phyloP scores from a whole-genome alignment of 2,888 invertebrate genomes.

The Nebria salina region DNA sequence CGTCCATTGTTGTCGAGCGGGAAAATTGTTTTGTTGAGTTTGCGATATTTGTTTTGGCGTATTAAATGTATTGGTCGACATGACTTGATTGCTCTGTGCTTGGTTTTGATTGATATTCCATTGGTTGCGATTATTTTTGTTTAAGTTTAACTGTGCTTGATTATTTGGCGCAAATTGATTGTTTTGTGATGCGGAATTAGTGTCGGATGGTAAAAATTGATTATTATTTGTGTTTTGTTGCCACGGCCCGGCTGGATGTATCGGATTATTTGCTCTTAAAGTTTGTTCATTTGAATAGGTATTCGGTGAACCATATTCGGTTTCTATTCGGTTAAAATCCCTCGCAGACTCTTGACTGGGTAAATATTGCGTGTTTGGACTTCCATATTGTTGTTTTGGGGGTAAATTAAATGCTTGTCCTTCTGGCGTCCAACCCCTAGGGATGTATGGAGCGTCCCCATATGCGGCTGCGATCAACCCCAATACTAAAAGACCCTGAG shows the following conservation, averaged over 20 bases:
- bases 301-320: not conserved
- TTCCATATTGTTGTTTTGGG: conserved; percentile 14
- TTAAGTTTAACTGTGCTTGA: not conserved
- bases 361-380: conserved; percentile 16
- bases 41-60: not conserved
- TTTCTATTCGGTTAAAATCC: conserved; percentile 25
- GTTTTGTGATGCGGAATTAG: not conserved
- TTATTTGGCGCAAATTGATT: conserved; percentile 7
- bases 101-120: not conserved
- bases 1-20: not conserved
- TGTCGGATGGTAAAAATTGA: not conserved
- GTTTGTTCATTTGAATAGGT: too few relatives aligned
- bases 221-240: not conserved
- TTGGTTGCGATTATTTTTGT: not conserved
- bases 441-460: conserved; percentile 42
- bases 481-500: conserved; percentile 22
- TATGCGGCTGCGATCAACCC: conserved; percentile 10
- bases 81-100: not conserved
- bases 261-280: not conserved
- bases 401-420: conserved; percentile 47
- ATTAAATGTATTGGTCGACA: not conserved
- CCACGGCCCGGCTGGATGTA: not conserved
- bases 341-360: conserved; percentile 27
- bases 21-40: not conserved
- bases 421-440: conserved; percentile 47